These are phyloP conservation scores for Lagocephalus sceleratus DNA, from an alignment of 2,797 vertebrate genomes.

Conservation along the genomic window DNA sequence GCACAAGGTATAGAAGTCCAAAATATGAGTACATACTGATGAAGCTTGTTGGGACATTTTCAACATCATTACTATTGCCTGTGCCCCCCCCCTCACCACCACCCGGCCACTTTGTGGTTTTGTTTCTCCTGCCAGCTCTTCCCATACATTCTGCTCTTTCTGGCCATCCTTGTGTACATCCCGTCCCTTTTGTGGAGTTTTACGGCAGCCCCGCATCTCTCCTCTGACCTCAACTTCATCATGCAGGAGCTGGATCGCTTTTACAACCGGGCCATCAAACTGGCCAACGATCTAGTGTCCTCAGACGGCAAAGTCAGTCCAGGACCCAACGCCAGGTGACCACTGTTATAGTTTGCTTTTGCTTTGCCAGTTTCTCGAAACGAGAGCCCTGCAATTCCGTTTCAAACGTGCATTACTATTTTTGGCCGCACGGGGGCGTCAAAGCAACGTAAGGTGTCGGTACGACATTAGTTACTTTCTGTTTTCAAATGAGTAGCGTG, in stretches of 20 bases:
- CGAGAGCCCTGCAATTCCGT: no score
- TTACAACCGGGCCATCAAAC: slow-evolving; percentile 88
- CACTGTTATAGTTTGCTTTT: not conserved
- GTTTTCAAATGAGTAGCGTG: no score
- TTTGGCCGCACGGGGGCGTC: no score
- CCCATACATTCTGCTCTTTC: slow-evolving; percentile 88
- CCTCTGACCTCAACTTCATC: slow-evolving; percentile 92
- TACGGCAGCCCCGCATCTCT: slow-evolving; percentile 86
- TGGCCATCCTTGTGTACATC: slow-evolving; percentile 89
- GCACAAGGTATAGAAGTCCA: slow-evolving; percentile 82
- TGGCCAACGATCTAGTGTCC: slow-evolving; percentile 79
- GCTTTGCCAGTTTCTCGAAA: not conserved
- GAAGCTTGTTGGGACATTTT: not conserved
- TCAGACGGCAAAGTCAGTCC: slow-evolving; percentile 52
- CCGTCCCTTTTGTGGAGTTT: slow-evolving; percentile 90
- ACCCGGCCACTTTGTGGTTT: no score
- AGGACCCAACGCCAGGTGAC: slow-evolving; percentile 62
- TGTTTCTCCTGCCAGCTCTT: slow-evolving; percentile 80
- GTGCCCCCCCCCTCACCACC: not conserved
- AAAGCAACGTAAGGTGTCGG: no score
- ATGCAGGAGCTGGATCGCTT: slow-evolving; percentile 96
- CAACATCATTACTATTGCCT: not conserved
- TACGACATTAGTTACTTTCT: no score
- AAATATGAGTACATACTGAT: not conserved
- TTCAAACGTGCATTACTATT: no score